Conservation (phyloP, 2,888 invertebrate genomes). For the Beris morrisii region DNA sequence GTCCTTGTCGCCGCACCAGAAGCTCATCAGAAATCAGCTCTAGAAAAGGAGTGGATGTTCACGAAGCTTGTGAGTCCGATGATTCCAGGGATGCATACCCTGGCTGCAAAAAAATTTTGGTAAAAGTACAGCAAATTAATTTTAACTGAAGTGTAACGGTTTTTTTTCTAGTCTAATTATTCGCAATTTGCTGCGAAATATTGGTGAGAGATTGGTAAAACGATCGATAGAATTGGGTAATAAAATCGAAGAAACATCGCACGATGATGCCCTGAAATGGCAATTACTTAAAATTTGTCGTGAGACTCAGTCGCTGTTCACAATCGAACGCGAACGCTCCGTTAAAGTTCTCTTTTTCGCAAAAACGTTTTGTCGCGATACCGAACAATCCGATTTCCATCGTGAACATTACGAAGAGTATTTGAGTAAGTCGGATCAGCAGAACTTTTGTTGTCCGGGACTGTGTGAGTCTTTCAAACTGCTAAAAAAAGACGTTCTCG, state of each 20-base stretch:
- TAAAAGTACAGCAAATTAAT: constrained; percentile 45
- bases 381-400: constrained; percentile 60
- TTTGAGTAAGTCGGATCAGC: constrained; percentile 51
- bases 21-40: constrained; percentile 66
- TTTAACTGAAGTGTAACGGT: constrained; percentile 40
- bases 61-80: constrained; percentile 76
- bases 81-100: constrained; percentile 71
- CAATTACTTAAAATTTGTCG: constrained; percentile 65
- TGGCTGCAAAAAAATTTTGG: constrained; percentile 79
- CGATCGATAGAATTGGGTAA: constrained; percentile 56
- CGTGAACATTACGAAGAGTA: constrained; percentile 55
- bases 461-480: constrained; percentile 65
- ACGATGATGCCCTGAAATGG: constrained; percentile 49
- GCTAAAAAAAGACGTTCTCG: constrained; percentile 58
- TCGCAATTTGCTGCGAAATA: constrained; percentile 57
- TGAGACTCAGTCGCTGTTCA: constrained; percentile 77
- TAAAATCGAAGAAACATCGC: constrained; percentile 49
- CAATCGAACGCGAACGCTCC: constrained; percentile 75
- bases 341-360: constrained; percentile 81
- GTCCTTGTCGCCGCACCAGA: constrained; percentile 61
- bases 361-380: constrained; percentile 71
- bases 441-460: constrained; percentile 59
- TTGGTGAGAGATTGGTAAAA: constrained; percentile 57
- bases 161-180: constrained; percentile 51
- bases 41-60: constrained; percentile 89